A percentile compares a stretch with the other conserved stretches of the same genome.
Evolutionary conservation across 2,113 vertebrate genomes (phyloP).

Genomic region (Ageneiosus marmoratus): DNA sequence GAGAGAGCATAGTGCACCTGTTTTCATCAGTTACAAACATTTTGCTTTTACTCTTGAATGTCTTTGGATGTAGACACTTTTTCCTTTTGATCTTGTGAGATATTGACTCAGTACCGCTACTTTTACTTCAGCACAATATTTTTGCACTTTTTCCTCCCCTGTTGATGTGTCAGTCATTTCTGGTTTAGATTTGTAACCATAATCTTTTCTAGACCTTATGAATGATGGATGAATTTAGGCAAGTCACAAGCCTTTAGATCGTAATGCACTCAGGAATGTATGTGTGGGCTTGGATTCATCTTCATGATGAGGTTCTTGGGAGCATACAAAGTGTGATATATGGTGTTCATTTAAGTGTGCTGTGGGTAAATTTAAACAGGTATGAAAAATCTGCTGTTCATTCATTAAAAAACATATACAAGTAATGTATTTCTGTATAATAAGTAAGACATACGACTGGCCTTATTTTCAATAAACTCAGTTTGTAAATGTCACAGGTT

Average conservation of each 20-base stretch:
- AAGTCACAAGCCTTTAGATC: not conserved
- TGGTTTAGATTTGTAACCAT: not conserved
- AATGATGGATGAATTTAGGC: not conserved
- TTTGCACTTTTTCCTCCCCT: not conserved
- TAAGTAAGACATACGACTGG: constrained; percentile 3
- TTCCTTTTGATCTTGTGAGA: not conserved
- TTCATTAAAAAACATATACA: not conserved
- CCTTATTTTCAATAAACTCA: not conserved
- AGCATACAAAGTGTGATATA: not conserved
- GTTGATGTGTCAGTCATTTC: not conserved
- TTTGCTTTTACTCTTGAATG: not conserved
- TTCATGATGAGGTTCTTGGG: constrained; percentile 1
- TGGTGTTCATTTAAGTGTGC: constrained; percentile 19
- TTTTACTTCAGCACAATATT: not conserved
- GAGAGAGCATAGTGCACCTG: not conserved
- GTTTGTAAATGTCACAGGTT: not conserved
- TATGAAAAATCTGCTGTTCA: not conserved
- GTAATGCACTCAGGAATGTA: not conserved
- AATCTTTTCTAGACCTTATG: not conserved
- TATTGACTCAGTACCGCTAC: not conserved
- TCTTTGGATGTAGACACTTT: not conserved
- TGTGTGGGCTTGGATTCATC: not conserved
- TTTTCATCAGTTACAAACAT: not conserved
- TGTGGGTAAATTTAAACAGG: constrained; percentile 11
- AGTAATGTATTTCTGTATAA: not conserved